Conservation (phyloP, 2,888 invertebrate genomes). For the Diaprepes abbreviatus region DNA sequence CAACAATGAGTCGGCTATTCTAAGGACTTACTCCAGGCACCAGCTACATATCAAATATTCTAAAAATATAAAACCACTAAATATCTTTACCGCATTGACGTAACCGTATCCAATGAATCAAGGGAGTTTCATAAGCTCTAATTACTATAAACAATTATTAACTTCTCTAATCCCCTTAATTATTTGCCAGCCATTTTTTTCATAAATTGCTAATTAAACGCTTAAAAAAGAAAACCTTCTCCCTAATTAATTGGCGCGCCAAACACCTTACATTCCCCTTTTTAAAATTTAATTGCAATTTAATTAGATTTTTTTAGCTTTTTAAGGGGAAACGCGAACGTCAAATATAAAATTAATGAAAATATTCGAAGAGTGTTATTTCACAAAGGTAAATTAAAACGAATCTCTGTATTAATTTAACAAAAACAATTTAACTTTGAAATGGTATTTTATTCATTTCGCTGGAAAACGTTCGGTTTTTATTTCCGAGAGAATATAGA, state of each 20-base stretch:
- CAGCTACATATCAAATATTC: no score
- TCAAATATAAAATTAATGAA: conserved; percentile 11
- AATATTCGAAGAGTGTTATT: conserved; percentile 20
- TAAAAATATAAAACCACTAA: no score
- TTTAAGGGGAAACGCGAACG: conserved; percentile 18
- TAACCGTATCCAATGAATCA: no score
- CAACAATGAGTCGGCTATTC: no score
- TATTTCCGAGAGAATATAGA: not conserved
- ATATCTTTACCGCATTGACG: no score
- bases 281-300: conserved; percentile 41
- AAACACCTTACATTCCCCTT: conserved; percentile 26
- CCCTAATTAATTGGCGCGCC: conserved; percentile 35
- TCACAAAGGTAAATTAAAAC: conserved; percentile 9
- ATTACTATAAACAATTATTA: not conserved
- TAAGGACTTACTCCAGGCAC: no score
- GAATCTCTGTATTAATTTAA: conserved; percentile 14
- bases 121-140: no score
- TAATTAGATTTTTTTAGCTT: conserved; percentile 37
- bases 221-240: conserved; percentile 1
- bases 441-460: conserved; percentile 1
- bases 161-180: conserved; percentile 1
- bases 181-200: not conserved
- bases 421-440: conserved; percentile 12
- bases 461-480: conserved; percentile 5
- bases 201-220: conserved; percentile 22